phyloP scores from a whole-genome alignment of 2,113 vertebrate species.

The Paralichthys olivaceus region DNA sequence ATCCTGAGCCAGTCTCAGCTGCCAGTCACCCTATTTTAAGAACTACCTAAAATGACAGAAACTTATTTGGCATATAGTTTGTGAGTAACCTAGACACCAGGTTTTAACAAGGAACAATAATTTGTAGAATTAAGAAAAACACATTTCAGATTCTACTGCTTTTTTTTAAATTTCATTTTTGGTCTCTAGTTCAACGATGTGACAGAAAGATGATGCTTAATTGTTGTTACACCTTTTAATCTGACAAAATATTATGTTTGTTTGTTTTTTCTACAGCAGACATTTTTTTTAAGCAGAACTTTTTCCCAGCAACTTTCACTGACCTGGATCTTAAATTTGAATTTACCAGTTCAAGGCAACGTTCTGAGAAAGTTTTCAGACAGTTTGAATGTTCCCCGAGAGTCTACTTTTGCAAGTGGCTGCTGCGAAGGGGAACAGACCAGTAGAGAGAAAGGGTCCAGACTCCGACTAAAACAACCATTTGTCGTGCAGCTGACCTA shows the following conservation, averaged over 20 bases:
- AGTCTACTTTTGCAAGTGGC: slow-evolving; percentile 8
- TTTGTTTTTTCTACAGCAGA: background rate
- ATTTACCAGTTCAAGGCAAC: background rate
- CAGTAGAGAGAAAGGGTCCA: slow-evolving; percentile 29
- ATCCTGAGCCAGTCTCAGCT: too few species aligned
- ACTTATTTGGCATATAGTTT: too few species aligned
- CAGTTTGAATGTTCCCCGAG: slow-evolving; percentile 6
- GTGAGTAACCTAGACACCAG: background rate
- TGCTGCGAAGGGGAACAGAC: slow-evolving; percentile 36
- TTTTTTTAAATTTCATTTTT: background rate
- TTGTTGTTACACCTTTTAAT: background rate
- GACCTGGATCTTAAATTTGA: background rate
- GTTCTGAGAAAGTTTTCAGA: background rate
- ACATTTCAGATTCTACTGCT: background rate
- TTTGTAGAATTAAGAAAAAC: background rate
- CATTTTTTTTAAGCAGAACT: background rate
- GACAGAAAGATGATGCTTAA: background rate
- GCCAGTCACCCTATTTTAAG: too few species aligned
- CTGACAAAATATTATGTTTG: background rate
- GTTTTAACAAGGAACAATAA: background rate
- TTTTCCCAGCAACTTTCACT: background rate
- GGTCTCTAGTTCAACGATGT: background rate
- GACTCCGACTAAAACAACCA: slow-evolving; percentile 58
- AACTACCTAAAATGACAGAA: too few species aligned
- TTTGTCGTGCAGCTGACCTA: slow-evolving; percentile 69